A percentile compares a stretch with the other conserved stretches of the same genome.
phyloP scores from a whole-genome alignment of 2,797 vertebrate species.

The Schizothorax lantsangensis region DNA sequence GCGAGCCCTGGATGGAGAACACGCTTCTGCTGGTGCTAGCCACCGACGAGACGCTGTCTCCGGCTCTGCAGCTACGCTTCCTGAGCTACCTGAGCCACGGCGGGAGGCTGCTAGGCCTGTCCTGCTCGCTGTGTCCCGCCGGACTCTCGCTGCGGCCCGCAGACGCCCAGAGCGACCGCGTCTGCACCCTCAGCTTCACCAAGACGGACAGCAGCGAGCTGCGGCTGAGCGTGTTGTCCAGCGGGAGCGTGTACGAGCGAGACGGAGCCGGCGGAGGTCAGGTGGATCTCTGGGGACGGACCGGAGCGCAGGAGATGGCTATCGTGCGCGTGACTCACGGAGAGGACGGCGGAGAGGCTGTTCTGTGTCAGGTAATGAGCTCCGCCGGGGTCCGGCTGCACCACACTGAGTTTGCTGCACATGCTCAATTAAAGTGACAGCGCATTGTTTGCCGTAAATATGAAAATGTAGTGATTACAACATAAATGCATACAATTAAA shows the following conservation, averaged over 20 bases:
- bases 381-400: no score
- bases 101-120: conserved; percentile 86
- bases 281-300: conserved; percentile 80
- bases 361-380: conserved; percentile 89
- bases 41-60: conserved; percentile 72
- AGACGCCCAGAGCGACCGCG: conserved; percentile 51
- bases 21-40: conserved; percentile 86
- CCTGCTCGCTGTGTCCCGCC: conserved; percentile 80
- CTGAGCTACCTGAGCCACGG: conserved; percentile 84
- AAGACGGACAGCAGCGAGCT: conserved; percentile 76
- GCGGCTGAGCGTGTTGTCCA: conserved; percentile 77
- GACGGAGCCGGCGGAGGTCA: conserved; percentile 66
- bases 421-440: no score
- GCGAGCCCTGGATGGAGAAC: conserved; percentile 88
- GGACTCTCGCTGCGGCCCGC: conserved; percentile 76
- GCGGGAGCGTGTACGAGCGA: conserved; percentile 77
- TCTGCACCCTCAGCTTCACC: conserved; percentile 81
- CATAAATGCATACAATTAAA: no score
- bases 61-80: conserved; percentile 78
- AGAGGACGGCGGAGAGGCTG: conserved; percentile 83
- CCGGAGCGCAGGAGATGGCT: conserved; percentile 78
- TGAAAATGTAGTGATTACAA: no score
- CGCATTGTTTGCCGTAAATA: no score
- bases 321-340: conserved; percentile 83
- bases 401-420: no score